phyloP scores from a whole-genome alignment of 2,888 invertebrate species.

The Metopia argyrocephala region DNA sequence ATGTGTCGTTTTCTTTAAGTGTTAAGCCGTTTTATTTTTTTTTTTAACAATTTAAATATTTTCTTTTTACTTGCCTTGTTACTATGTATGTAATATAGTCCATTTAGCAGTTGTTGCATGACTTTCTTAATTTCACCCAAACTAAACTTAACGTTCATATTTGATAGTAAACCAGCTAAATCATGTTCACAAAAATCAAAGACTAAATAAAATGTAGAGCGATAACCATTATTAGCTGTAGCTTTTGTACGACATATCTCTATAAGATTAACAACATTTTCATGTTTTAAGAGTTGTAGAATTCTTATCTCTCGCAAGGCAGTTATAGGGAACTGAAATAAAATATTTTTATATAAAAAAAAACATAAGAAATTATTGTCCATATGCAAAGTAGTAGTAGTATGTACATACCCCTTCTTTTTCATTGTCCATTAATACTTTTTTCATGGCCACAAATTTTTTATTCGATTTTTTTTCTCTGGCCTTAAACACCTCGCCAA shows the following conservation, averaged over 20 bases:
- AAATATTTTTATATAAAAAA: background rate
- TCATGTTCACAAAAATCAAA: constrained; percentile 99
- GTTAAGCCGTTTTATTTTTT: background rate
- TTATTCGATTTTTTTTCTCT: constrained; percentile 91
- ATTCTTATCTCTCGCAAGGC: constrained; percentile 98
- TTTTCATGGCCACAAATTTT: constrained; percentile 98
- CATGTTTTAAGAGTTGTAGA: constrained; percentile 94
- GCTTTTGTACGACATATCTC: constrained; percentile 98
- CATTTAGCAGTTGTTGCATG: constrained; percentile 90
- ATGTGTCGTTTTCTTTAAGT: background rate
- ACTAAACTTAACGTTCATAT: constrained; percentile 96
- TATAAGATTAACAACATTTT: constrained; percentile 97
- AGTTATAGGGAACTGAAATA: constrained; percentile 94
- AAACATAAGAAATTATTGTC: too few relatives aligned
- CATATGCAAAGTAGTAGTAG: too few relatives aligned
- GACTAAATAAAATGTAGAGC: constrained; percentile 86
- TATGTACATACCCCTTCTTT: constrained; percentile 94
- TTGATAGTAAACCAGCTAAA: constrained; percentile 95
- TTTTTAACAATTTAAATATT: background rate
- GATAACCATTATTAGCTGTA: constrained; percentile 79
- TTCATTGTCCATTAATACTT: constrained; percentile 99
- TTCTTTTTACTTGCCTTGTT: constrained; percentile 83
- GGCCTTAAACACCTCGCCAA: constrained; percentile 99
- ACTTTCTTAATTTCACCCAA: constrained; percentile 98
- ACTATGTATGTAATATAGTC: constrained; percentile 97